Percentiles rank a stretch among this genome's conserved stretches.
These are phyloP conservation scores for Latrodectus geometricus DNA, from an alignment of 1,140 invertebrate genomes.

Conservation along the genomic window DNA sequence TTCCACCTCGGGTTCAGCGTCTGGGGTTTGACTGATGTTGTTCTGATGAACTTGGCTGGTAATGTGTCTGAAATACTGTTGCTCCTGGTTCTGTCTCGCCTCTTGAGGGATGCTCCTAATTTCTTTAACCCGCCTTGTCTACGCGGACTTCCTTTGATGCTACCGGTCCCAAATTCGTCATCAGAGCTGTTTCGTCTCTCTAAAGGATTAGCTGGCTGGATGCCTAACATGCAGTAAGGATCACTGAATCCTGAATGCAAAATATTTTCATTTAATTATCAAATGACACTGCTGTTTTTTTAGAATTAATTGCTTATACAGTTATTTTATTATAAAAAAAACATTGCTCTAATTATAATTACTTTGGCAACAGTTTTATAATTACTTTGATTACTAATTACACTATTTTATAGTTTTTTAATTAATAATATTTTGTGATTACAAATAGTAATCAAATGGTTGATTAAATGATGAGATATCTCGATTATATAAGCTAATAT, in stretches of 20 bases:
- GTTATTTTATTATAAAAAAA: too few relatives aligned
- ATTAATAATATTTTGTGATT: too few relatives aligned
- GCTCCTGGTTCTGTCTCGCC: conserved; percentile 73
- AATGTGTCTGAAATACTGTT: conserved; percentile 74
- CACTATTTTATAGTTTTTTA: too few relatives aligned
- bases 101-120: conserved; percentile 75
- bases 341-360: too few relatives aligned
- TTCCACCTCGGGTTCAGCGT: conserved; percentile 95
- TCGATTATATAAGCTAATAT: too few relatives aligned
- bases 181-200: conserved; percentile 62
- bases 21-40: conserved; percentile 89
- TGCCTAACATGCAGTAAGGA: conserved; percentile 97
- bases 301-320: too few relatives aligned
- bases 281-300: too few relatives aligned
- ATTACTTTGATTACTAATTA: too few relatives aligned
- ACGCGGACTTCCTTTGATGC: conserved; percentile 43
- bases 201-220: conserved; percentile 71
- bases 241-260: conserved; percentile 86
- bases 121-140: conserved; percentile 55
- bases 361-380: too few relatives aligned
- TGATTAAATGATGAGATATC: too few relatives aligned
- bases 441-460: too few relatives aligned
- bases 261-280: not conserved
- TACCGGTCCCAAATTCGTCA: conserved; percentile 44
- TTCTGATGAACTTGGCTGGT: conserved; percentile 92